Evolutionary conservation across 2,888 invertebrate genomes (phyloP), one percentile per base, ranked within the genome.

Genomic region (Willowsia nigromaculata): DNA sequence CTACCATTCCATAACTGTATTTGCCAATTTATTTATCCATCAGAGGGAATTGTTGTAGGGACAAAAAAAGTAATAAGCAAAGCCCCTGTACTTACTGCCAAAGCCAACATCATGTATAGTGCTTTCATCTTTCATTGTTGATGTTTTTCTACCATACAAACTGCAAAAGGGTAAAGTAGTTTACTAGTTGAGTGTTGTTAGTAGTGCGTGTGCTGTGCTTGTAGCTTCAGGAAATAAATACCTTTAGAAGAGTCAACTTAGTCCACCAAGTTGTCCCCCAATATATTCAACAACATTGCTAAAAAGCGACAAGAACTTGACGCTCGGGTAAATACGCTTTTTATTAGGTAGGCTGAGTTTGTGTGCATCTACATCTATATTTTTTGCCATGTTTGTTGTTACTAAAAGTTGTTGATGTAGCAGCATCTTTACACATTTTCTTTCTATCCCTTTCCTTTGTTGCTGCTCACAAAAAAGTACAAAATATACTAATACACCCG

Each of bases 181-280:
- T 59, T 4, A 47, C 2, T 47, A 47, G 47, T 2, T n/a, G 1
- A 30, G 5, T 18, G 1, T 33, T 5, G 30, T 30, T 33, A n/a
- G 18, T n/a, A 11, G 9, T 78, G 27, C 30, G 53, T 50, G 50
- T 43, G 22, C 71, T 43, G 22, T 43, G 62, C 40, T 27, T 15
- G 50, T 56, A 53, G 76, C 78, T 84, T 43, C 65, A 76, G 78
- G 88, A 83, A 88, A 76, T 40, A 81, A 88, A 88, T 88, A 56
- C 82, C 82, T 88, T 82, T 30, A 62, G 71, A 50, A 82, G 68
- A n/a, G n/a, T n/a, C n/a, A n/a, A n/a, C n/a, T n/a, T n/a, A n/a
- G n/a, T n/a, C n/a, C n/a, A n/a, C 53, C 71, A 78, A 33, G 33
- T 65, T 65, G 65, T n/a, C 13, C 50, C 13, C 71, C 68, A 68